A percentile compares a stretch with the other conserved stretches of the same genome.
Conservation (phyloP, 92 coral and sea anemone genomes). For the Parazoanthus darwini region DNA sequence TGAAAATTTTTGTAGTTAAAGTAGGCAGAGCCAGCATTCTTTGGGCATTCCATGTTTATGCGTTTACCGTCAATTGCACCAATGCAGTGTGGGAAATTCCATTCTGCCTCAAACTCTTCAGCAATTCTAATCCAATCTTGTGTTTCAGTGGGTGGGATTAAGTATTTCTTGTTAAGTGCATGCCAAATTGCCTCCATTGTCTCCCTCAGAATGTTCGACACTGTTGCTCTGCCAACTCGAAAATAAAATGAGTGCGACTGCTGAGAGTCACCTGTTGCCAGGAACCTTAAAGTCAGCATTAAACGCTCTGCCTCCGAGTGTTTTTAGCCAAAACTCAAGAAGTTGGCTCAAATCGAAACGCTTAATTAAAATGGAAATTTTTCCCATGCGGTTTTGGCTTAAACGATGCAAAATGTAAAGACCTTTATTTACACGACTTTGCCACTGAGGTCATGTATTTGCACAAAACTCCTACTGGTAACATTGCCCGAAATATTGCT, state of each 20-base stretch:
- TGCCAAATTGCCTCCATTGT: slow-evolving; percentile 23
- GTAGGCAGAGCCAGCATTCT: slow-evolving; percentile 19
- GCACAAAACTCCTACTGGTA: too few species aligned
- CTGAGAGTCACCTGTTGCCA: slow-evolving; percentile 47
- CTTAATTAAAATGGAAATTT: too few species aligned
- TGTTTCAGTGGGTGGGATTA: slow-evolving; percentile 29
- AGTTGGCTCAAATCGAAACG: too few species aligned
- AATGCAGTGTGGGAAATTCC: slow-evolving; percentile 33
- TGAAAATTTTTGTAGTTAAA: slow-evolving; percentile 39
- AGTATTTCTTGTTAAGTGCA: slow-evolving; percentile 24
- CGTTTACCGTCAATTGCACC: slow-evolving; percentile 44
- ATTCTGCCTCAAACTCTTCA: slow-evolving; percentile 22
- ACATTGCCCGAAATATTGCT: too few species aligned
- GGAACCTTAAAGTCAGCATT: too few species aligned
- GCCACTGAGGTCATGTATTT: too few species aligned
- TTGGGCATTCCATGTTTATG: slow-evolving; percentile 37
- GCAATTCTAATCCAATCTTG: slow-evolving; percentile 31
- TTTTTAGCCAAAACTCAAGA: too few species aligned
- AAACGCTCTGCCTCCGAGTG: too few species aligned
- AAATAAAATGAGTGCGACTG: slow-evolving; percentile 49
- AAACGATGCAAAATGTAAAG: too few species aligned
- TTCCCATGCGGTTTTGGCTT: too few species aligned
- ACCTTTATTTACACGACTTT: too few species aligned
- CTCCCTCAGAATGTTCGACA: slow-evolving; percentile 25
- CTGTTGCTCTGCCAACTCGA: slow-evolving; percentile 41